Base-by-base conservation (phyloP, 2,797 vertebrate species). In the Triplophysa yarkandensis region DNA sequence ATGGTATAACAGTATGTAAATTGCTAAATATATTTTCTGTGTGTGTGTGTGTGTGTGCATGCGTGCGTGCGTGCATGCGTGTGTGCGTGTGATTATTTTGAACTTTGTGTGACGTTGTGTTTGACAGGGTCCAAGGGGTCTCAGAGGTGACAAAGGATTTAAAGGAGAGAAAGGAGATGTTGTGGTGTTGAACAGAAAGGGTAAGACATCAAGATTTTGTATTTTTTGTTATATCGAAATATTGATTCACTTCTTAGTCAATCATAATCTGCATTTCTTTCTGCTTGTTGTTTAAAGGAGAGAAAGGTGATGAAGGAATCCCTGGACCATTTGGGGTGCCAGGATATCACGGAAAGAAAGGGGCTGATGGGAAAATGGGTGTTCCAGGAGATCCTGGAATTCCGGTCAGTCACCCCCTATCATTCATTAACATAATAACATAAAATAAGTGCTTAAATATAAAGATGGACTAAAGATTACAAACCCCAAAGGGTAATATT, bases 131-230 rank as follows among this genome's bases (percentile, higher is more conserved):
- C 36, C 34, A 2, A 17, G 2, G 0, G 92, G 92, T 17, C 84
- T 87, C 66, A 79, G 65, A 9, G 92, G 92, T 41, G 0, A 63
- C 16, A 83, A 25, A 74, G 92, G 92, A 19, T 32, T 75, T 6
- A 92, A 91, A 87, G 92, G 92, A 65, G 82, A 82, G 65, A 92
- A 90, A 68, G 92, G 92, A 66, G 77, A 83, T 43, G 77, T 87
- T 17, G 74, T 1, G 32, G 30, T 85, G 50, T 66, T 80, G 60
- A 71, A 86, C 55, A 61, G 68, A 3, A 86, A 82, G 83, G 91
- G 92, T 90, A 65, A 79, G 50, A 28, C 8, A 32, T 46, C 28
- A 7, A 0, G 43, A 39, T 46, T 55, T 10, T 13, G 0, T 1
- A 32, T n/a, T 0, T 21, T 21, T 54, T 54, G 13, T 54, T 14